A percentile compares a stretch with the other conserved stretches of the same genome.
Conservation (phyloP, 1,140 invertebrate genomes). For the Zaprionus camerounensis region DNA sequence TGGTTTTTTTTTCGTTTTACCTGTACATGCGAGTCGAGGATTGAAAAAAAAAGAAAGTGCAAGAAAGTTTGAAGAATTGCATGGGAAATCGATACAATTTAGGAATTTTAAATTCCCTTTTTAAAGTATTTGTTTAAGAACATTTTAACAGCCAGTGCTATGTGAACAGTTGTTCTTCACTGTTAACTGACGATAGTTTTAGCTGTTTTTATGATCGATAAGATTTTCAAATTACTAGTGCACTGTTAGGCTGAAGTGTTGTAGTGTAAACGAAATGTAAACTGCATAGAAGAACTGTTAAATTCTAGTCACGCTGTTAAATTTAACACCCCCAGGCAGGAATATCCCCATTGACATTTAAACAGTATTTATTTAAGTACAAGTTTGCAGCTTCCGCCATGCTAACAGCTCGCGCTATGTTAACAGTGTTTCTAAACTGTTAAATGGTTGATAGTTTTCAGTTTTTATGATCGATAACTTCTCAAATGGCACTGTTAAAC, state of each 20-base stretch:
- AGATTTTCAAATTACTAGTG: background rate
- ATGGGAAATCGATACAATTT: background rate
- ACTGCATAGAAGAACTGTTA: background rate
- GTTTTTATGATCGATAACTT: background rate
- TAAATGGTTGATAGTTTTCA: background rate
- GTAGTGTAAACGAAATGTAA: background rate
- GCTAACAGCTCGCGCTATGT: background rate
- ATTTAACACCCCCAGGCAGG: background rate
- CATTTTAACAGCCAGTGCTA: background rate
- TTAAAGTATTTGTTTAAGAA: background rate
- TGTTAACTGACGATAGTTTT: background rate
- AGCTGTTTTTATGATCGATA: background rate
- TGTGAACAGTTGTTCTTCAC: background rate
- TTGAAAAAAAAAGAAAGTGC: background rate
- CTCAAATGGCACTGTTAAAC: background rate
- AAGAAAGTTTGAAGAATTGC: background rate
- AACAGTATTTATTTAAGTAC: background rate
- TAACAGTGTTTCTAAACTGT: background rate
- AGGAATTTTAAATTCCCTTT: no score
- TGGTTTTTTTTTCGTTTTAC: slow-evolving; percentile 10
- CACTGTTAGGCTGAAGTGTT: background rate
- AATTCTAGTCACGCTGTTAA: background rate
- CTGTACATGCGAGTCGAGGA: background rate
- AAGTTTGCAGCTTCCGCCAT: background rate
- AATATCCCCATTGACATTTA: background rate